phyloP scores from a whole-genome alignment of 2,797 vertebrate species.

The Micropoecilia bifurca region DNA sequence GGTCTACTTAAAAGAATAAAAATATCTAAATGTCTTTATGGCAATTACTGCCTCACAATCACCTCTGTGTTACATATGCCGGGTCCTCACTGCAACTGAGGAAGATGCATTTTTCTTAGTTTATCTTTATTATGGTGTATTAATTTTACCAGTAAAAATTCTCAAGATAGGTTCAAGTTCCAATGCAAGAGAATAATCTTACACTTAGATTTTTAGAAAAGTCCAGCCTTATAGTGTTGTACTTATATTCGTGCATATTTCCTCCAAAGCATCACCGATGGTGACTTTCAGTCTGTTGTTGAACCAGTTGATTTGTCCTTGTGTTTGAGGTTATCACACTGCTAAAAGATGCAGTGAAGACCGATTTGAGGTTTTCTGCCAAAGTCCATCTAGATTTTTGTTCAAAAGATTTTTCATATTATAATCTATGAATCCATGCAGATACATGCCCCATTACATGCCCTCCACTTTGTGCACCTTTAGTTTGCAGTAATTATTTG shows the following conservation, averaged over 20 bases:
- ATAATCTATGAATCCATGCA: background rate
- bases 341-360: background rate
- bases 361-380: background rate
- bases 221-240: background rate
- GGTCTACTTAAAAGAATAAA: background rate
- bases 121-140: too few relatives aligned
- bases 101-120: too few relatives aligned
- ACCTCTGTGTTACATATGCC: background rate
- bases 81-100: too few relatives aligned
- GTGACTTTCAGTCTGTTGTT: background rate
- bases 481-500: background rate
- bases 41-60: background rate
- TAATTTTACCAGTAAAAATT: background rate
- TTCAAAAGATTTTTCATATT: background rate
- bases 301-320: background rate
- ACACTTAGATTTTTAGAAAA: background rate
- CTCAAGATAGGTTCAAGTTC: background rate
- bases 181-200: background rate
- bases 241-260: background rate
- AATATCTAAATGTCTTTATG: background rate
- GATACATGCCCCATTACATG: background rate
- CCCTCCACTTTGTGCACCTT: background rate
- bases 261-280: background rate
- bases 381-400: background rate
- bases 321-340: background rate